Base-by-base conservation (phyloP, 2,797 vertebrate genomes). In the Alectoris magna region DNA sequence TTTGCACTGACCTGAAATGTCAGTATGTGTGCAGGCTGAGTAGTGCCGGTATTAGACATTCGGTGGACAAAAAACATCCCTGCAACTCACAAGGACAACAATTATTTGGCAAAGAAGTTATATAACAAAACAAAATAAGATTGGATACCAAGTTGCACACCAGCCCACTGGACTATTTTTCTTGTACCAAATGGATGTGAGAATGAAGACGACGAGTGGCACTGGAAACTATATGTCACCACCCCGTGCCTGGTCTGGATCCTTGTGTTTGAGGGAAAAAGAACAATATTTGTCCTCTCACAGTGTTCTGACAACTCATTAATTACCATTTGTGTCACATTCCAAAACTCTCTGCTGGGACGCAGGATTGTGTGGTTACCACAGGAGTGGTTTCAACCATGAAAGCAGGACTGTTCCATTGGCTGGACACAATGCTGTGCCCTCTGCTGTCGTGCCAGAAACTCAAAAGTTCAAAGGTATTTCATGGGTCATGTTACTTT, bases 381-480 rank as follows among this genome's bases (percentile, higher is more conserved):
- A 17, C 49, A 84, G 48, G 14, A 72, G 11, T 38, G 48, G 11
- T 15, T 82, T 77, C 14, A 84, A 73, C 46, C 23, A 6, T 7
- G 29, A 39, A 78, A 55, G 48, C 1, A 1, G 48, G 11, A 49
- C n/a, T 23, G 27, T 2, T 71, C 68, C 55, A 17, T 44, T 73
- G 64, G 18, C 46, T 49, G 64, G 44, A 62, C 4, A 27, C 6
- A 51, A 56, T 18, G 10, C 9, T 0, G 0, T 78, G 67, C 56
- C 60, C 2, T 0, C 41, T 68, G 71, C 74, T 2, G 0, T 22
- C 24, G 3, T 4, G 53, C 74, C 66, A 79, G 88, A 81, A 93
- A 5, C 11, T 76, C 23, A 7, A 26, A 91, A 87, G 67, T 91
- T 80, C 91, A 78, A 92, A 89, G 84, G 43, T 26, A 91, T 84